These are phyloP conservation scores for Magallana gigas DNA, from an alignment of 1,140 invertebrate species.

Conservation along the genomic window DNA sequence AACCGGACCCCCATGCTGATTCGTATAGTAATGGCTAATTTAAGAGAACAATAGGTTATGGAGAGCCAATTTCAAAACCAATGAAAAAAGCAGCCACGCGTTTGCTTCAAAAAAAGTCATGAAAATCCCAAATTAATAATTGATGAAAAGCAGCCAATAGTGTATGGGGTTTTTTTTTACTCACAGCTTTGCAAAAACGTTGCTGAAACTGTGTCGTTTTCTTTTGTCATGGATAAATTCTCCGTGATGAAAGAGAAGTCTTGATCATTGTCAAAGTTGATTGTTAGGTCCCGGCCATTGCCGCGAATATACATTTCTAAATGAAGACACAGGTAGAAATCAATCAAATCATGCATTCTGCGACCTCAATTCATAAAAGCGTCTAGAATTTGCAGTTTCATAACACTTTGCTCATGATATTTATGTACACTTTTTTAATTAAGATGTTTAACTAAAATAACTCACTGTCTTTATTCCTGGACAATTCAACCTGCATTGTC, in stretches of 20 bases:
- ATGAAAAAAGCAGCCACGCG: background rate
- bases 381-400: no score
- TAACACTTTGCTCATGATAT: no score
- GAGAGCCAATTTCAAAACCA: no score
- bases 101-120: background rate
- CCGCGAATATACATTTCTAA: background rate
- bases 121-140: no score
- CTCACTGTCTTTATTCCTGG: slow-evolving; percentile 28
- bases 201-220: background rate
- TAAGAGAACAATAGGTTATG: no score
- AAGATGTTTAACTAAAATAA: background rate
- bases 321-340: background rate
- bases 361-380: no score
- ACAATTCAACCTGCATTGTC: slow-evolving; percentile 52
- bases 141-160: background rate
- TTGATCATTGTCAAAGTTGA: background rate
- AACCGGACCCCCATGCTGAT: background rate
- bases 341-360: no score
- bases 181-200: slow-evolving; percentile 10
- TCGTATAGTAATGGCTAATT: background rate
- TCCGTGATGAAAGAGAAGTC: background rate
- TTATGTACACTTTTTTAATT: no score
- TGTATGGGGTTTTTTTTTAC: background rate
- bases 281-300: background rate
- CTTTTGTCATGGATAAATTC: background rate